phyloP scores from a whole-genome alignment of 2,113 vertebrate genomes.

The Stictonetta naevosa region DNA sequence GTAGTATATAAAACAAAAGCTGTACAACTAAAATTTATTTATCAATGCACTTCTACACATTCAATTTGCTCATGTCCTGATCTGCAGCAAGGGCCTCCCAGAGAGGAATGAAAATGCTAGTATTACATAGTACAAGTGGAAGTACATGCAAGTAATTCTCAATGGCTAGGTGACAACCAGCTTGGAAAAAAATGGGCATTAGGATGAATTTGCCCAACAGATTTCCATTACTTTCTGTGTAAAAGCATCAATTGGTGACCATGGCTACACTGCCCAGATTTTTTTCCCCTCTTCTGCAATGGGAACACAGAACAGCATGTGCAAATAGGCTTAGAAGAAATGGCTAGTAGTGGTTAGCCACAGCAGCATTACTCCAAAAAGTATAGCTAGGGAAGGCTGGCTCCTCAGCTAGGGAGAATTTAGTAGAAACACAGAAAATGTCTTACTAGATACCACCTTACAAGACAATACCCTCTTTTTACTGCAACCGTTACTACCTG shows the following conservation, averaged over 20 bases:
- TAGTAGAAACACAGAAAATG: background rate
- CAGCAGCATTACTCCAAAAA: background rate
- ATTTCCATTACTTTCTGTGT: background rate
- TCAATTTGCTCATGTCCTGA: background rate
- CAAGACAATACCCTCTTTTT: background rate
- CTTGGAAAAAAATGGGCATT: constrained; percentile 4
- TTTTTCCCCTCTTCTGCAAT: background rate
- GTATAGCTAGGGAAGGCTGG: background rate
- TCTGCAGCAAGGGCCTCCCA: background rate
- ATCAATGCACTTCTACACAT: constrained; percentile 10
- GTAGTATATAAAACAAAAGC: constrained; percentile 9
- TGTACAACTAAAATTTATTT: constrained; percentile 4
- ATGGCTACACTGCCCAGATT: constrained; percentile 17
- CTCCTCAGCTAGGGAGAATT: background rate
- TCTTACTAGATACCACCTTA: background rate
- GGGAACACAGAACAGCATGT: background rate
- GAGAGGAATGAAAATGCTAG: background rate
- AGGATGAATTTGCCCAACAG: background rate
- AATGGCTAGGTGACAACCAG: background rate
- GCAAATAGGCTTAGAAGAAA: background rate
- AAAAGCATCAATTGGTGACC: background rate
- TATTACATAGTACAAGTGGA: background rate
- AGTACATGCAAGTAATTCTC: background rate
- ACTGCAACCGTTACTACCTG: background rate
- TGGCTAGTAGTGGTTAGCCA: background rate